Conservation (phyloP, 1,140 invertebrate species). For the Coptotermes formosanus region DNA sequence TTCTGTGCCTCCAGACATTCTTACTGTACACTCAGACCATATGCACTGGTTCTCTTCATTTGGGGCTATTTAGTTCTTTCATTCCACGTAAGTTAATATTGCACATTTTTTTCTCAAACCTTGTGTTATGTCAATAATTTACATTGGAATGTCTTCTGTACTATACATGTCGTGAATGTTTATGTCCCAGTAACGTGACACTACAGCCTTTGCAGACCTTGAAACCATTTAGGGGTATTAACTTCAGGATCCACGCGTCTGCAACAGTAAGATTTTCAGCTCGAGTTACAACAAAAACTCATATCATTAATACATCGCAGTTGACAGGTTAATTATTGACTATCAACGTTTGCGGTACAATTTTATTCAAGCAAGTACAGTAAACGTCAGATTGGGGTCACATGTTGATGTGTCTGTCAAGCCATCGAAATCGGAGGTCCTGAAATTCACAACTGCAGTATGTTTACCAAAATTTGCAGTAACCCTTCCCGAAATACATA, state of each 20-base stretch:
- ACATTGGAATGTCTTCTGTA: neutral
- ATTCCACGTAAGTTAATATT: neutral
- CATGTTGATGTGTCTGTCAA: constrained; percentile 50
- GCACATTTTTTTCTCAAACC: neutral
- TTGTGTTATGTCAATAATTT: neutral
- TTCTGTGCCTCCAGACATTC: constrained; percentile 35
- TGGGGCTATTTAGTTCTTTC: neutral
- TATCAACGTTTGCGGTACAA: neutral
- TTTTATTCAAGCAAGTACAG: constrained; percentile 41
- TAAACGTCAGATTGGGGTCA: constrained; percentile 60
- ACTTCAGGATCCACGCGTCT: too few species aligned
- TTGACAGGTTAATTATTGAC: neutral
- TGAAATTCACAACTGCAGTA: neutral
- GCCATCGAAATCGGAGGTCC: neutral
- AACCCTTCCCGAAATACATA: neutral
- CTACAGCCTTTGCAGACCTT: neutral
- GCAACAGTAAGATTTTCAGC: neutral
- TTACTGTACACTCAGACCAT: neutral
- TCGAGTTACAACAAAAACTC: neutral
- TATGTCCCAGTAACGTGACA: neutral
- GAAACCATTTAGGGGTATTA: neutral
- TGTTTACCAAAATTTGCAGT: neutral
- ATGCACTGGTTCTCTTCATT: neutral
- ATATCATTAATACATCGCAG: neutral
- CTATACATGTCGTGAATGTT: neutral